These are phyloP conservation scores for Drosophila bocki DNA, from an alignment of 1,140 invertebrate genomes.

Conservation along the genomic window DNA sequence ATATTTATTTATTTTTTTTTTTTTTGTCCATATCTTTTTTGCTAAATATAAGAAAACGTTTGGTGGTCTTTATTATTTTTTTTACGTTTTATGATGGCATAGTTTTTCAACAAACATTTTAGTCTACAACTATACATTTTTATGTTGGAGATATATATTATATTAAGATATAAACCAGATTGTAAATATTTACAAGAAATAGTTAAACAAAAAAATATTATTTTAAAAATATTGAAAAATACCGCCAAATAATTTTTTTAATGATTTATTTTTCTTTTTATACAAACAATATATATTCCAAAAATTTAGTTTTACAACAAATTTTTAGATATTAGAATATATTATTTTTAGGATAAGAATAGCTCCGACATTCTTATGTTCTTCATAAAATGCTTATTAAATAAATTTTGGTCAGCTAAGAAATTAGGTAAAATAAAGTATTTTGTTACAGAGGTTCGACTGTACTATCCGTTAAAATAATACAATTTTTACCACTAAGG, in stretches of 20 bases:
- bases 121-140: neutral
- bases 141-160: neutral
- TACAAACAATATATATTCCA: no score
- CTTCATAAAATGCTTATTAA: no score
- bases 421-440: no score
- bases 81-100: neutral
- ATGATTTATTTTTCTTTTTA: no score
- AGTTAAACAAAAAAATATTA: no score
- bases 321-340: no score
- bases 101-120: neutral
- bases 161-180: neutral
- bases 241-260: no score
- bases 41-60: neutral
- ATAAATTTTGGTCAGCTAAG: no score
- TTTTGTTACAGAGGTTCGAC: neutral
- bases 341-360: no score
- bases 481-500: neutral
- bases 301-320: no score
- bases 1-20: neutral
- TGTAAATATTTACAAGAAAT: neutral
- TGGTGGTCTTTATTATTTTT: neutral
- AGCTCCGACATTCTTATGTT: no score
- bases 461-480: neutral
- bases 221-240: no score
- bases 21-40: conserved; percentile 23